Evolutionary conservation across 2,797 vertebrate genomes (phyloP).

Genomic region (Phalloptychus januarius): DNA sequence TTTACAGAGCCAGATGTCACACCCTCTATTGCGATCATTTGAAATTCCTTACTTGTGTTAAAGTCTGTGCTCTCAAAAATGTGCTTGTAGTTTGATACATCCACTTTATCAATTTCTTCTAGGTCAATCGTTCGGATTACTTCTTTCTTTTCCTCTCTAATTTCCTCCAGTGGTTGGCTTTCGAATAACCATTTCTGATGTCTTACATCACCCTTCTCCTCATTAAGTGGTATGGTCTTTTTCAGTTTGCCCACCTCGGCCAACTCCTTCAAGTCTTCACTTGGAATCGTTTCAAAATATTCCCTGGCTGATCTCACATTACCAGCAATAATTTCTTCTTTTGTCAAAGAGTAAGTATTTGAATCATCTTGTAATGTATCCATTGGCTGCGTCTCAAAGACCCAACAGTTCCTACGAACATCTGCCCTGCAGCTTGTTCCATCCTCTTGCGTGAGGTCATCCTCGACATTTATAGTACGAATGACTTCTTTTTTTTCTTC

Average conservation of each 20-base stretch:
- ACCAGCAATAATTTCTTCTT: conserved; percentile 86
- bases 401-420: conserved; percentile 86
- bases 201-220: conserved; percentile 90
- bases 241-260: conserved; percentile 87
- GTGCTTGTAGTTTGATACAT: conserved; percentile 86
- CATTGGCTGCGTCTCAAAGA: conserved; percentile 92
- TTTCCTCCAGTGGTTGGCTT: conserved; percentile 89
- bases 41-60: conserved; percentile 79
- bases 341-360: conserved; percentile 67
- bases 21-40: conserved; percentile 87
- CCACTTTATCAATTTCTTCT: conserved; percentile 88
- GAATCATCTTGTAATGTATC: conserved; percentile 86
- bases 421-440: conserved; percentile 83
- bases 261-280: conserved; percentile 86
- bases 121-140: conserved; percentile 84
- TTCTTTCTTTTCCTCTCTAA: conserved; percentile 88
- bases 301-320: conserved; percentile 87
- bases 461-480: conserved; percentile 85
- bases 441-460: conserved; percentile 83
- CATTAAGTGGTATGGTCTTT: conserved; percentile 79
- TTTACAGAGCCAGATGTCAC: conserved; percentile 85
- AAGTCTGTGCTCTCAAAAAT: conserved; percentile 88
- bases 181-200: conserved; percentile 93
- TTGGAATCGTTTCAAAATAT: conserved; percentile 89
- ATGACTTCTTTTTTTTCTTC: conserved; percentile 85